Conservation (phyloP, 2,797 vertebrate species). For the Heteromormyrus szaboi region DNA sequence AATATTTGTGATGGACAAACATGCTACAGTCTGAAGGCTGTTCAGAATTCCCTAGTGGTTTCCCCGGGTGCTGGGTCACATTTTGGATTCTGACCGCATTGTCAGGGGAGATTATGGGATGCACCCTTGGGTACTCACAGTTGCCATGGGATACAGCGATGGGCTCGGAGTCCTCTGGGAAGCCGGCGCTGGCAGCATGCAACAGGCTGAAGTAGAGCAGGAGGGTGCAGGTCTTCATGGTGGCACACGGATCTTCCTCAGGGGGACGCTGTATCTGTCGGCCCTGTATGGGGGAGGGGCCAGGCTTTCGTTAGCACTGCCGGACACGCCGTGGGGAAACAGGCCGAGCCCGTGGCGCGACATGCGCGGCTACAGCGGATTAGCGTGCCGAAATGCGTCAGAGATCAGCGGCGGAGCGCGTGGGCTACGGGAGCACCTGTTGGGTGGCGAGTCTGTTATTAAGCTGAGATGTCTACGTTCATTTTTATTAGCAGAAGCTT, state of each 20-base stretch:
- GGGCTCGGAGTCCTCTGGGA: conserved; percentile 97
- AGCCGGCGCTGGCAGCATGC: conserved; percentile 85
- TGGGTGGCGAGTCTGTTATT: conserved; percentile 40
- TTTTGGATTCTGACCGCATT: conserved; percentile 45
- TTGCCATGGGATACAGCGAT: conserved; percentile 99
- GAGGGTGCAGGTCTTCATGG: conserved; percentile 97
- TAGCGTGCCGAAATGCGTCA: conserved; percentile 55
- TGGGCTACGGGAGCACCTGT: conserved; percentile 37
- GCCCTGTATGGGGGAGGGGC: conserved; percentile 59
- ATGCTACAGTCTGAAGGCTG: conserved; percentile 57
- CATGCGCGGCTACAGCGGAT: conserved; percentile 58
- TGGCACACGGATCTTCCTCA: conserved; percentile 68
- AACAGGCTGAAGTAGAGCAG: conserved; percentile 96
- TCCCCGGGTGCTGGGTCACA: conserved; percentile 53
- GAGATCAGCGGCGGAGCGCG: conserved; percentile 53
- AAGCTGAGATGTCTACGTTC: conserved; percentile 10
- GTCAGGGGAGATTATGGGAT: not conserved
- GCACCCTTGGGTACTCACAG: conserved; percentile 73
- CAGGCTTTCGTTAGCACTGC: conserved; percentile 35
- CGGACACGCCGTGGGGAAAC: conserved; percentile 37
- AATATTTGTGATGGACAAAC: conserved; percentile 63
- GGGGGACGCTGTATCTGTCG: conserved; percentile 73
- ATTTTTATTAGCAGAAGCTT: not conserved
- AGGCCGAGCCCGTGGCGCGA: conserved; percentile 39
- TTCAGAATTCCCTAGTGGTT: conserved; percentile 26